Conservation (phyloP, 2,888 invertebrate genomes). For the Leucophora obtusa region DNA sequence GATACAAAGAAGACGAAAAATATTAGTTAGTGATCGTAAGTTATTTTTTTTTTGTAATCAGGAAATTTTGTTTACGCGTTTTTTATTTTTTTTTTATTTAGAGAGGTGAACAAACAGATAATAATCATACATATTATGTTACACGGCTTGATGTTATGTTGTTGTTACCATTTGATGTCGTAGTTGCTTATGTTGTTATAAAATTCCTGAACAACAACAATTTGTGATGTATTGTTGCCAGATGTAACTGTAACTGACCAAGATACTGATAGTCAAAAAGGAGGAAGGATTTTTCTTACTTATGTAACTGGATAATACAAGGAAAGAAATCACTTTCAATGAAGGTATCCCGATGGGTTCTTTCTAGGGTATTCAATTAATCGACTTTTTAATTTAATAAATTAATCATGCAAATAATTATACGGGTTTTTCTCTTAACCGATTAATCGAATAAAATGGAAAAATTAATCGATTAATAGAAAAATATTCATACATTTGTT, state of each 20-base stretch:
- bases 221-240: background rate
- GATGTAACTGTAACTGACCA: background rate
- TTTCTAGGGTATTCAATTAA: too few species aligned
- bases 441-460: too few species aligned
- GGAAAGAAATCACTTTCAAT: background rate
- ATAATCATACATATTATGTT: slow-evolving; percentile 38
- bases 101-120: slow-evolving; percentile 61
- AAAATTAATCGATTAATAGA: too few species aligned
- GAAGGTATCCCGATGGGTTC: too few species aligned
- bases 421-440: too few species aligned
- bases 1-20: slow-evolving; percentile 32
- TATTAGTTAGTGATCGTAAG: slow-evolving; percentile 34
- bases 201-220: background rate
- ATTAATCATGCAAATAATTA: too few species aligned
- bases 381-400: too few species aligned
- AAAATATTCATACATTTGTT: too few species aligned
- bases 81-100: background rate
- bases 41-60: slow-evolving; percentile 47
- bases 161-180: slow-evolving; percentile 13
- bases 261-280: background rate
- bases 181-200: background rate
- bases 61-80: slow-evolving; percentile 48
- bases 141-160: background rate
- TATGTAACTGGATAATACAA: background rate
- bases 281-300: background rate